Conservation (phyloP, 2,797 vertebrate genomes). For the Etheostoma nigrum region DNA sequence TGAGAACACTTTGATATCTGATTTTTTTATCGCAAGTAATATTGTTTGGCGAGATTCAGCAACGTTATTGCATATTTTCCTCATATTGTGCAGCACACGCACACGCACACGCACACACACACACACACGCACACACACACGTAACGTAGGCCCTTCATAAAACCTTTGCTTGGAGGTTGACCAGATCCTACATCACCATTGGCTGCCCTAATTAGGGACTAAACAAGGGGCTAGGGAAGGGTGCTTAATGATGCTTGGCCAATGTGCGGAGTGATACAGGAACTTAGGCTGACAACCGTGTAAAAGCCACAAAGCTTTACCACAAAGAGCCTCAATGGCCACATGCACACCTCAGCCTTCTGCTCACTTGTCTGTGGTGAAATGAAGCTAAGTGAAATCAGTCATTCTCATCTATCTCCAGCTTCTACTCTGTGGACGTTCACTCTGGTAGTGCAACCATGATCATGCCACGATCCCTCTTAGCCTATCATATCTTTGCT, state of each 20-base stretch:
- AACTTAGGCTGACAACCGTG: conserved; percentile 56
- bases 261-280: conserved; percentile 58
- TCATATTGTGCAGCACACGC: neutral
- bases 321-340: conserved; percentile 26
- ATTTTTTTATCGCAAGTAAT: too few species aligned
- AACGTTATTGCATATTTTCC: too few species aligned
- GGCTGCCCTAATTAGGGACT: conserved; percentile 73
- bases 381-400: neutral
- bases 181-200: conserved; percentile 61
- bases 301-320: conserved; percentile 43
- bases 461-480: too few species aligned
- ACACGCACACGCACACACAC: conserved; percentile 33
- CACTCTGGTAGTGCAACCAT: too few species aligned
- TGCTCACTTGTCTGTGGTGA: neutral
- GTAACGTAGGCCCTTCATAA: conserved; percentile 13
- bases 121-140: conserved; percentile 32
- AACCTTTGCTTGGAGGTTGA: conserved; percentile 62
- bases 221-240: conserved; percentile 71
- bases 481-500: too few species aligned
- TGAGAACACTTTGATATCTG: too few species aligned
- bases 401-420: too few species aligned
- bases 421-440: too few species aligned
- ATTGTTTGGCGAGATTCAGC: too few species aligned
- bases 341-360: conserved; percentile 24
- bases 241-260: conserved; percentile 75